Percentiles rank a stretch among this genome's conserved stretches.
These are phyloP conservation scores for Anomalospiza imberbis DNA, from an alignment of 2,797 vertebrate genomes.

Conservation along the genomic window DNA sequence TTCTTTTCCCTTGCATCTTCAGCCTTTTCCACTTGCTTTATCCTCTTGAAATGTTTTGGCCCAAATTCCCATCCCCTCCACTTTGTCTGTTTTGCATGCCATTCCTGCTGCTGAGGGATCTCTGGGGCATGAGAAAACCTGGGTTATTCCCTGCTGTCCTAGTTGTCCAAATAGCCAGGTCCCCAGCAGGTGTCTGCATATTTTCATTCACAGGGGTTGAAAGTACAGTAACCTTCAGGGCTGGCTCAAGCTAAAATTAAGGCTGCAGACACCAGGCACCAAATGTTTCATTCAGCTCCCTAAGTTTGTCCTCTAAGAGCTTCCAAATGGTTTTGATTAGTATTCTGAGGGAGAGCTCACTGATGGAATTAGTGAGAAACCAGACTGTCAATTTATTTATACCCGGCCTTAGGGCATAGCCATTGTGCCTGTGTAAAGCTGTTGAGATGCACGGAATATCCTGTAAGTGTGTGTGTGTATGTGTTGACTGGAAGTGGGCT, in stretches of 20 bases:
- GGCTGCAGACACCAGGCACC: neutral
- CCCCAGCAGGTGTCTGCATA: neutral
- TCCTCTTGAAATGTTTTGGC: neutral
- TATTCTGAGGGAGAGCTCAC: constrained; percentile 45
- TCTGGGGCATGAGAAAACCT: neutral
- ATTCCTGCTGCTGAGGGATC: neutral
- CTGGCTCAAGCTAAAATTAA: constrained; percentile 7
- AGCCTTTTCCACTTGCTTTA: neutral
- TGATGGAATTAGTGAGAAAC: constrained; percentile 60
- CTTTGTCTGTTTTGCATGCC: neutral
- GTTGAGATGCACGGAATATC: constrained; percentile 36
- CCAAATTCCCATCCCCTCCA: neutral
- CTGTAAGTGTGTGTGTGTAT: neutral
- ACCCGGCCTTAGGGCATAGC: constrained; percentile 54
- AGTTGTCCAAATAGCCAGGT: neutral
- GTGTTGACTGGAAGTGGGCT: neutral
- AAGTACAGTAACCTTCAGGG: constrained; percentile 1
- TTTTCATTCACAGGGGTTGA: neutral
- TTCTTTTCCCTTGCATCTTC: neutral
- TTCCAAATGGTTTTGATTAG: constrained; percentile 36
- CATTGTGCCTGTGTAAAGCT: constrained; percentile 43
- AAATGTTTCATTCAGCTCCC: constrained; percentile 5
- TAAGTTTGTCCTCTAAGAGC: neutral
- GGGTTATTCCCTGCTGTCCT: neutral
- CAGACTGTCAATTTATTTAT: constrained; percentile 71